phyloP scores from a whole-genome alignment of 2,797 vertebrate species.

The Threskiornis aethiopicus region DNA sequence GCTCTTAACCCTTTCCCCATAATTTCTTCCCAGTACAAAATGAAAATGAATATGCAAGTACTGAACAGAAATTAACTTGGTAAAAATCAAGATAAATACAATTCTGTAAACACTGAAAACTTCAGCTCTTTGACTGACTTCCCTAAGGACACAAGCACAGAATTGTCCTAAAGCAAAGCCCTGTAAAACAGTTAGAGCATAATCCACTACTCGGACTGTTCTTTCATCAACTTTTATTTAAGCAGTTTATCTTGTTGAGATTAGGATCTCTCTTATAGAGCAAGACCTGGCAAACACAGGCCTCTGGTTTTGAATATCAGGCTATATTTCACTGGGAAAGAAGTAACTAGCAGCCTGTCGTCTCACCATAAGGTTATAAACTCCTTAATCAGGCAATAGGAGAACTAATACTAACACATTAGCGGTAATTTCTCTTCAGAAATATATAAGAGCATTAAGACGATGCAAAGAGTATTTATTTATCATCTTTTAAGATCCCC shows the following conservation, averaged over 20 bases:
- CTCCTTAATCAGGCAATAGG: conserved; percentile 51
- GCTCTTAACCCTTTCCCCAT: conserved; percentile 60
- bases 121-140: neutral
- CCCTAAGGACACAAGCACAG: conserved; percentile 23
- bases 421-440: conserved; percentile 30
- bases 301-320: conserved; percentile 70
- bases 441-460: conserved; percentile 34
- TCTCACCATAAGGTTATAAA: conserved; percentile 53
- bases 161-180: conserved; percentile 50
- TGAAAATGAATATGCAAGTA: neutral
- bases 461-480: conserved; percentile 1
- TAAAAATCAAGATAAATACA: conserved; percentile 24
- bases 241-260: conserved; percentile 74
- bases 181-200: conserved; percentile 44
- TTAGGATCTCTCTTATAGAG: conserved; percentile 71
- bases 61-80: conserved; percentile 1
- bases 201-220: conserved; percentile 51
- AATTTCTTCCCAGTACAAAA: conserved; percentile 29
- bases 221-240: conserved; percentile 74
- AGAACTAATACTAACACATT: conserved; percentile 61
- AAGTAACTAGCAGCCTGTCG: conserved; percentile 32
- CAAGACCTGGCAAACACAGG: conserved; percentile 65
- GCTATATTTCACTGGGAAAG: conserved; percentile 61
- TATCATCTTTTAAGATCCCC: neutral
- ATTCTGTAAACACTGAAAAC: conserved; percentile 1